A percentile compares a stretch with the other conserved stretches of the same genome.
Evolutionary conservation across 2,888 invertebrate genomes (phyloP).

Genomic region (Rhingia rostrata): DNA sequence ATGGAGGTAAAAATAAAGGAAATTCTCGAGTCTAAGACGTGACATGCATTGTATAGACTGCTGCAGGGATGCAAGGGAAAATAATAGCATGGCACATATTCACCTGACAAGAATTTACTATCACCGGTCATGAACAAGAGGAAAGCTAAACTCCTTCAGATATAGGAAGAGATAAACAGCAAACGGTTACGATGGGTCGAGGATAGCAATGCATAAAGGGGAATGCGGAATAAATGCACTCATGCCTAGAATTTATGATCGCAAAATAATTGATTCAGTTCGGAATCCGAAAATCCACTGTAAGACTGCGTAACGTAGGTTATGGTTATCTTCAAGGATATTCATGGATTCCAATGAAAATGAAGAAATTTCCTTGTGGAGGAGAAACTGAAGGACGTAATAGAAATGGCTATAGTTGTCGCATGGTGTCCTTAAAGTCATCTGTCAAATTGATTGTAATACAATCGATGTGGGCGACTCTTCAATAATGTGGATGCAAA

Average conservation of each 20-base stretch:
- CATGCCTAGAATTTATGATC: constrained; percentile 47
- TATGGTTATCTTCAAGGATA: neutral
- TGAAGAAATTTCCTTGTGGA: neutral
- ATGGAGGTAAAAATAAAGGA: constrained; percentile 3
- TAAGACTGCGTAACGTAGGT: neutral
- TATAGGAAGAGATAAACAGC: neutral
- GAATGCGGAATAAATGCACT: constrained; percentile 36
- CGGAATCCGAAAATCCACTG: constrained; percentile 26
- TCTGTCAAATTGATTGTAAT: too few species aligned
- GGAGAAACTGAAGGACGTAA: too few species aligned
- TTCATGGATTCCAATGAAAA: neutral
- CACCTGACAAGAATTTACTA: constrained; percentile 46
- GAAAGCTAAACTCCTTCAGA: neutral
- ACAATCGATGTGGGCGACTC: too few species aligned
- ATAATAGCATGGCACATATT: constrained; percentile 33
- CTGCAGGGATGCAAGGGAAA: constrained; percentile 38
- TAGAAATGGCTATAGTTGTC: too few species aligned
- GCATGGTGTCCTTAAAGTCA: too few species aligned
- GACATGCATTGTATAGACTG: constrained; percentile 39
- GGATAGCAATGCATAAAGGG: constrained; percentile 3
- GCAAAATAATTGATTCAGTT: constrained; percentile 41
- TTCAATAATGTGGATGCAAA: too few species aligned
- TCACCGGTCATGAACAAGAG: constrained; percentile 4
- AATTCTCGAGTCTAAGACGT: constrained; percentile 31
- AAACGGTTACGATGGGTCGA: neutral